Conservation (phyloP, 1,140 invertebrate genomes). For the Drosophila fuyamai region DNA sequence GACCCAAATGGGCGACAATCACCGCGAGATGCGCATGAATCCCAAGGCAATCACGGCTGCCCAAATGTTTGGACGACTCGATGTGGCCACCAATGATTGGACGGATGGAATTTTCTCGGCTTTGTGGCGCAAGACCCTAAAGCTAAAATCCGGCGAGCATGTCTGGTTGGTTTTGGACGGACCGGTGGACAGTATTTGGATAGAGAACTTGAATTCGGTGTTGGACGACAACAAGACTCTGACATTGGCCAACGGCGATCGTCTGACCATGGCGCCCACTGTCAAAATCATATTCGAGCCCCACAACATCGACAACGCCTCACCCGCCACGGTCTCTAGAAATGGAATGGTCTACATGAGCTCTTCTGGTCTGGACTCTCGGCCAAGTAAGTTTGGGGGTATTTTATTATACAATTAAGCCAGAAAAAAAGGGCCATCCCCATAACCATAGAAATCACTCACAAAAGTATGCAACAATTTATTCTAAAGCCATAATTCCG, state of each 20-base stretch:
- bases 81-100: slow-evolving; percentile 99
- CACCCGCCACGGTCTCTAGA: slow-evolving; percentile 96
- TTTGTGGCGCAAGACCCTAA: slow-evolving; percentile 96
- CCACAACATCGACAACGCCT: slow-evolving; percentile 98
- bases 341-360: slow-evolving; percentile 99
- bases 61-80: slow-evolving; percentile 98
- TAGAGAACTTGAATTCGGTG: slow-evolving; percentile 98
- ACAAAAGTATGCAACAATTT: too few relatives aligned
- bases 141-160: slow-evolving; percentile 93
- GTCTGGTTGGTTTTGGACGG: slow-evolving; percentile 98
- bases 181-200: slow-evolving; percentile 98
- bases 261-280: slow-evolving; percentile 95
- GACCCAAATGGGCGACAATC: slow-evolving; percentile 92
- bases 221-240: slow-evolving; percentile 97
- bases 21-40: slow-evolving; percentile 99
- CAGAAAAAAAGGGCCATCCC: too few relatives aligned
- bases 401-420: too few relatives aligned
- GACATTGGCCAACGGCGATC: slow-evolving; percentile 96
- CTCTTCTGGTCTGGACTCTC: slow-evolving; percentile 96
- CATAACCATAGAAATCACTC: too few relatives aligned
- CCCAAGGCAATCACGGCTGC: slow-evolving; percentile 98
- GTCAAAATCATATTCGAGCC: slow-evolving; percentile 99
- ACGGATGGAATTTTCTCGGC: slow-evolving; percentile 99
- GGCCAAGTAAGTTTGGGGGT: slow-evolving; percentile 87
- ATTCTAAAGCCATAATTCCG: too few relatives aligned